Evolutionary conservation across 2,888 invertebrate species (phyloP).

Genomic region (Archips crataeganus): DNA sequence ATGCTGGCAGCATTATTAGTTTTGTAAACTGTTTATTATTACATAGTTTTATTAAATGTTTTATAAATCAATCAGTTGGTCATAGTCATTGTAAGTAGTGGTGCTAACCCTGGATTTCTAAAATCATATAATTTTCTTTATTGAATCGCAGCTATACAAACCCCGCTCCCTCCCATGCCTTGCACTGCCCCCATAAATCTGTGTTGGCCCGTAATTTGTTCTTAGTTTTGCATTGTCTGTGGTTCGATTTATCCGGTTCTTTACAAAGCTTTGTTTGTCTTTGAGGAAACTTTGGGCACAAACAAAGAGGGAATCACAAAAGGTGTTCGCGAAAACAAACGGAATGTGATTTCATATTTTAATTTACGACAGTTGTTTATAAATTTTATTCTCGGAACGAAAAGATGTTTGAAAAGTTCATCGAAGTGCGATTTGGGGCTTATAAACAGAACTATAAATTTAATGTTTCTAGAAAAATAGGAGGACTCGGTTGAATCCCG

Average conservation of each 20-base stretch:
- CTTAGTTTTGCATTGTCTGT: conserved; percentile 57
- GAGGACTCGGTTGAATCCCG: no score
- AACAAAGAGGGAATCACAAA: conserved; percentile 9
- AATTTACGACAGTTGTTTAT: conserved; percentile 1
- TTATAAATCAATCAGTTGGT: no score
- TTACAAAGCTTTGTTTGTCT: conserved; percentile 45
- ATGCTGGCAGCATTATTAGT: no score
- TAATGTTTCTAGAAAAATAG: no score
- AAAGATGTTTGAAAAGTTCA: not conserved
- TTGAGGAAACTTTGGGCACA: conserved; percentile 16
- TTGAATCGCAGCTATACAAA: no score
- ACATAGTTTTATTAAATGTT: no score
- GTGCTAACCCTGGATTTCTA: no score
- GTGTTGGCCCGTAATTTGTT: conserved; percentile 45
- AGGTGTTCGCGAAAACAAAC: not conserved
- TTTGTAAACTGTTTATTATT: no score
- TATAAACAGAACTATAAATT: not conserved
- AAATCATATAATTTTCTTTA: no score
- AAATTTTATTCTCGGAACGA: not conserved
- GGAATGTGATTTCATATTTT: not conserved
- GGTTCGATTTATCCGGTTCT: conserved; percentile 47
- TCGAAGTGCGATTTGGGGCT: not conserved
- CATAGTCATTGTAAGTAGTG: no score
- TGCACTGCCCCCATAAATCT: conserved; percentile 39
- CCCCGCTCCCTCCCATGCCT: conserved; percentile 31